Conservation (phyloP, 2,113 vertebrate species). For the Hippocampus zosterae region DNA sequence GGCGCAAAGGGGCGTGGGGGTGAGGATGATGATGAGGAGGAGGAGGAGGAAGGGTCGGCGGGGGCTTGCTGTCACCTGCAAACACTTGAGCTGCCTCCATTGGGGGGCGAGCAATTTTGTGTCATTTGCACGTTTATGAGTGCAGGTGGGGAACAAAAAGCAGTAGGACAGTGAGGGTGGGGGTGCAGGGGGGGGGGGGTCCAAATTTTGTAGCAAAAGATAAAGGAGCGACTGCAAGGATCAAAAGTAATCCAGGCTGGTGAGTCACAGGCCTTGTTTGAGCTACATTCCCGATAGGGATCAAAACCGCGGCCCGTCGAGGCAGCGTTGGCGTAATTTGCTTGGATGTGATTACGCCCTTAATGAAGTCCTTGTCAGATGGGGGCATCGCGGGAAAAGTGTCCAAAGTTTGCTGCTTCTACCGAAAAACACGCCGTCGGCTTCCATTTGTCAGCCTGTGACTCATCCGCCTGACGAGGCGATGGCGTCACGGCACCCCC, state of each 20-base stretch:
- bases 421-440: conserved; percentile 35
- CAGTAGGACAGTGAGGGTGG: conserved; percentile 23
- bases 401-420: conserved; percentile 34
- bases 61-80: conserved; percentile 40
- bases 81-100: conserved; percentile 33
- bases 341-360: conserved; percentile 38
- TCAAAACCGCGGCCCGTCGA: not conserved
- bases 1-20: conserved; percentile 56
- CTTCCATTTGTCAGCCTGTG: conserved; percentile 49
- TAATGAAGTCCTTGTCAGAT: conserved; percentile 52
- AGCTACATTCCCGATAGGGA: not conserved
- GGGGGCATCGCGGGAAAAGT: conserved; percentile 37
- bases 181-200: not conserved
- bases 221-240: not conserved
- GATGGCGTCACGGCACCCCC: conserved; percentile 47
- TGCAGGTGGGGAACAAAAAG: conserved; percentile 12
- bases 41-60: conserved; percentile 3
- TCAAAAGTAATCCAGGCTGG: conserved; percentile 46
- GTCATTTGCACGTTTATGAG: conserved; percentile 43
- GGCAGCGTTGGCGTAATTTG: conserved; percentile 15
- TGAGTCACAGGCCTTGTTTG: conserved; percentile 46
- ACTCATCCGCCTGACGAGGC: conserved; percentile 63
- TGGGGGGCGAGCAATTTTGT: conserved; percentile 37
- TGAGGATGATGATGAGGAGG: conserved; percentile 3
- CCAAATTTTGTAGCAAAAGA: conserved; percentile 23